Percentiles rank a stretch among this genome's conserved stretches.
phyloP scores from a whole-genome alignment of 2,113 vertebrate genomes.

The Hemiprocne comata region DNA sequence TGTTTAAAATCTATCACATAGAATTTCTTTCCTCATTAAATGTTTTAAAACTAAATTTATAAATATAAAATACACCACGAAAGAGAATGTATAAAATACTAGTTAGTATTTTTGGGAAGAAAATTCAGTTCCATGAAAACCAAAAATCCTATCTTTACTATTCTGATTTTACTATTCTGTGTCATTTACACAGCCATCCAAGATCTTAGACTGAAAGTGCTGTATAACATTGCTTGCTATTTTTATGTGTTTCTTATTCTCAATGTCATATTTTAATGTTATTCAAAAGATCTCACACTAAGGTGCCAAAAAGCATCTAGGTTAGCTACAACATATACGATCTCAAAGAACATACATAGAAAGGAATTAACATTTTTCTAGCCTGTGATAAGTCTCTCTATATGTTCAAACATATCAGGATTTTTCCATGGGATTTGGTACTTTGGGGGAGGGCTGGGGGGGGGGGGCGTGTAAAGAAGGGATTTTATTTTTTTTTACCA shows the following conservation, averaged over 20 bases:
- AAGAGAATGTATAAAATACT: not conserved
- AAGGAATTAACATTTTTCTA: not conserved
- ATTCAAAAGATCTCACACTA: not conserved
- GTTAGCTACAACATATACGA: not conserved
- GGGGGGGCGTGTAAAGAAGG: no score
- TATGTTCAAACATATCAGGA: not conserved
- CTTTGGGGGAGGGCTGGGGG: no score
- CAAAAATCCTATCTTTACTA: not conserved
- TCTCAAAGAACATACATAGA: not conserved
- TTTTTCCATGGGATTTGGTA: not conserved
- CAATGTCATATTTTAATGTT: not conserved
- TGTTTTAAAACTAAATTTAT: not conserved
- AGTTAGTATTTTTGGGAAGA: not conserved
- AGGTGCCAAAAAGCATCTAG: not conserved
- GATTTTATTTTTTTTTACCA: not conserved
- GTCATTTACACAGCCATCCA: not conserved
- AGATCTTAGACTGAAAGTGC: not conserved
- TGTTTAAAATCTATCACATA: not conserved
- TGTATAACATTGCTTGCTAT: not conserved
- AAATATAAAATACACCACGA: not conserved
- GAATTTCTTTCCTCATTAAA: not conserved
- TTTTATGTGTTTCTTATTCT: not conserved
- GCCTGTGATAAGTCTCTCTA: not conserved
- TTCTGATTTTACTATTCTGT: not conserved
- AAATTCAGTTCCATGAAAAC: not conserved